Evolutionary conservation across 2,797 vertebrate species (phyloP).

Genomic region (Momotus momota): DNA sequence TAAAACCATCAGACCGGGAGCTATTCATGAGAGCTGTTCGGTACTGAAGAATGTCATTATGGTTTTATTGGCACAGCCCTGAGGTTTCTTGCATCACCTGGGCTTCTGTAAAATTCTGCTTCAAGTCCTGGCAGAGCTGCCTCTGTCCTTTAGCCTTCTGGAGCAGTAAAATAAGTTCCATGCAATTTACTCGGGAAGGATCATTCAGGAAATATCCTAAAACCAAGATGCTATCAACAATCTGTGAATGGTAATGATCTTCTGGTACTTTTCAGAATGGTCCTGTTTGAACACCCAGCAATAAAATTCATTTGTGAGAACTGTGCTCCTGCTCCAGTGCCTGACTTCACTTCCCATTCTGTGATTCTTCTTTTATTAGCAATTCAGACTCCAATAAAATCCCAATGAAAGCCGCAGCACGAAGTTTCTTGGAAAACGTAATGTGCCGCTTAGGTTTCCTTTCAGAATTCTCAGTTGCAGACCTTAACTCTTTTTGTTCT

Average conservation of each 20-base stretch:
- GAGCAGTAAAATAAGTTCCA: not conserved
- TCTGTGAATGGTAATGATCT: slow-evolving; percentile 6
- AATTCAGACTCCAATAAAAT: slow-evolving; percentile 24
- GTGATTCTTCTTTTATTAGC: not conserved
- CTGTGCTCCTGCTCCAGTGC: not conserved
- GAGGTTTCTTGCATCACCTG: not conserved
- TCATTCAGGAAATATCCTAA: not conserved
- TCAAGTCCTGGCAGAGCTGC: not conserved
- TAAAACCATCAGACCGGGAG: not conserved
- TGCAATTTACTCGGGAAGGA: not conserved
- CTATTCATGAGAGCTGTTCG: not conserved
- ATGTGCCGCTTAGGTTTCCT: not conserved
- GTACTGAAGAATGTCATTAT: not conserved
- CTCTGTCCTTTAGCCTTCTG: not conserved
- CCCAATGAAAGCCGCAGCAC: not conserved
- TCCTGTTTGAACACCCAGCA: not conserved
- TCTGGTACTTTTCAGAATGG: not conserved
- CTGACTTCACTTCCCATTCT: not conserved
- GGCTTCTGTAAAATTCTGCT: not conserved
- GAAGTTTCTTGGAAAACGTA: not conserved
- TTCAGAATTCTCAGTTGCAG: not conserved
- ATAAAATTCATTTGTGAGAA: slow-evolving; percentile 21
- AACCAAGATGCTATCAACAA: slow-evolving; percentile 9
- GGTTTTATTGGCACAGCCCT: not conserved
- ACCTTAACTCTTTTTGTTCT: not conserved